Evolutionary conservation across 2,888 invertebrate species (phyloP).

Genomic region (Nomada flava): DNA sequence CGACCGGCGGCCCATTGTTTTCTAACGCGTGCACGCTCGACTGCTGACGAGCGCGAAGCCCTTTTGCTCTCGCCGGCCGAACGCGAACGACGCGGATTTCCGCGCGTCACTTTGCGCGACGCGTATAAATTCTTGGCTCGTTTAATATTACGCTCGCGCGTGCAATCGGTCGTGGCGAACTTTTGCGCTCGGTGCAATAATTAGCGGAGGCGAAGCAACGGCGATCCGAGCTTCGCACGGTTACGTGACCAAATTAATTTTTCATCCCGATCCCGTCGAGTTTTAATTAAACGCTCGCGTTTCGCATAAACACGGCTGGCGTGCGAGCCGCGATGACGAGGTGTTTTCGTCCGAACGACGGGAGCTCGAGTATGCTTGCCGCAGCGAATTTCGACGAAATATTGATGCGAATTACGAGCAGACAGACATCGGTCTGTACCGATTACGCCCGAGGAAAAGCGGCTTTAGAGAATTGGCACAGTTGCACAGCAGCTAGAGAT

Average conservation of each 20-base stretch:
- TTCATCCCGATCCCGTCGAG: conserved; percentile 51
- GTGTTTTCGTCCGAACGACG: conserved; percentile 38
- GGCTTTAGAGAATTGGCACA: too few species aligned
- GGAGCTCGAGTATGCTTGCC: conserved; percentile 32
- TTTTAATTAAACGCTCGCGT: conserved; percentile 55
- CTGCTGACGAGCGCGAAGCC: neutral
- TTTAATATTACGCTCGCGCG: conserved; percentile 48
- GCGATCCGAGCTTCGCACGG: conserved; percentile 48
- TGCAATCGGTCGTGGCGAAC: conserved; percentile 18
- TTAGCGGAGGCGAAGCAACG: conserved; percentile 49
- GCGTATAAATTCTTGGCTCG: conserved; percentile 30
- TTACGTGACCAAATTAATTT: conserved; percentile 62
- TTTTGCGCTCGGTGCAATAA: conserved; percentile 45
- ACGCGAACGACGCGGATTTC: neutral
- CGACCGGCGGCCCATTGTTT: conserved; percentile 32
- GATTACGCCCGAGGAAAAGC: too few species aligned
- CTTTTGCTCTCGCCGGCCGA: neutral
- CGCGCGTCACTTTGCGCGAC: conserved; percentile 21
- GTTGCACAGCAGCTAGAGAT: too few species aligned
- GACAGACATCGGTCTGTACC: too few species aligned
- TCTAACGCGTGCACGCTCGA: neutral
- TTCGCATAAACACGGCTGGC: conserved; percentile 41
- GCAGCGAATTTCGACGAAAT: conserved; percentile 41
- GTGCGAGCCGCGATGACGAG: conserved; percentile 41
- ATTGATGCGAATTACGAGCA: conserved; percentile 32